phyloP scores from a whole-genome alignment of 2,888 invertebrate species.

The Acleris sparsana region DNA sequence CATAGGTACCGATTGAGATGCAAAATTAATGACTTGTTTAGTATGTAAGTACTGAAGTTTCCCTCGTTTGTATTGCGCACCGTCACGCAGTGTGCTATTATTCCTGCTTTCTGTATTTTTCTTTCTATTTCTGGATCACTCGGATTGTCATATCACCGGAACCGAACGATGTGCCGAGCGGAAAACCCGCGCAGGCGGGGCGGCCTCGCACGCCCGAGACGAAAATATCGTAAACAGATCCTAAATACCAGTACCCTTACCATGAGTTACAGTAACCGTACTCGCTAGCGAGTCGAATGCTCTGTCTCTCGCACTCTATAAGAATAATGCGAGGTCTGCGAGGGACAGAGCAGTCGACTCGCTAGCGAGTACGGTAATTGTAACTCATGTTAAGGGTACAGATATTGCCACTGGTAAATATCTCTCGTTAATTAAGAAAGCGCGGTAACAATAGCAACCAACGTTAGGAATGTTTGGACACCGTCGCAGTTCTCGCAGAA shows the following conservation, averaged over 20 bases:
- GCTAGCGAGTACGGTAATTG: too few relatives aligned
- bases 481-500: constrained; percentile 2
- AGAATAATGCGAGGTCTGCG: too few relatives aligned
- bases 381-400: too few relatives aligned
- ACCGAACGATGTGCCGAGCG: not conserved
- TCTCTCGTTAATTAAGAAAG: too few relatives aligned
- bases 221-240: constrained; percentile 25
- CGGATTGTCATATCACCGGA: constrained; percentile 8
- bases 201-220: constrained; percentile 18
- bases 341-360: too few relatives aligned
- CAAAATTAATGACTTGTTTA: too few relatives aligned
- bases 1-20: not conserved
- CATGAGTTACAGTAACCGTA: too few relatives aligned
- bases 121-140: constrained; percentile 24
- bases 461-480: not conserved
- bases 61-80: not conserved
- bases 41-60: not conserved
- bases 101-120: constrained; percentile 15
- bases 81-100: too few relatives aligned
- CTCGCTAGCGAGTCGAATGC: too few relatives aligned
- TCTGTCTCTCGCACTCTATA: too few relatives aligned
- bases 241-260: constrained; percentile 18
- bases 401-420: too few relatives aligned
- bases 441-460: not conserved
- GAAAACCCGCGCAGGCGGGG: constrained; percentile 12